phyloP scores from a whole-genome alignment of 2,113 vertebrate species.

The Elanoides forficatus region DNA sequence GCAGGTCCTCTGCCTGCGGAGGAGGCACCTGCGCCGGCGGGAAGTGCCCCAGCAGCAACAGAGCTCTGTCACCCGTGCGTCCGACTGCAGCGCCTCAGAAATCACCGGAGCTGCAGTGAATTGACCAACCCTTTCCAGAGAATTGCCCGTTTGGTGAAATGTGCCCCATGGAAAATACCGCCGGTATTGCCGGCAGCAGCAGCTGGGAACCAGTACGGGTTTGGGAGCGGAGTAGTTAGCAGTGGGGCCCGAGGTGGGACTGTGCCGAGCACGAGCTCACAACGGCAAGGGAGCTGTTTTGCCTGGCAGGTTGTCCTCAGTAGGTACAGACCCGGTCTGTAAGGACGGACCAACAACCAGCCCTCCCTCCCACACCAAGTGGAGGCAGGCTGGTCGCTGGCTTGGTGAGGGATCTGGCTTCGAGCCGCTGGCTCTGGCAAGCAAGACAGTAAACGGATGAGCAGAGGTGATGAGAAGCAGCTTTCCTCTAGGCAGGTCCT shows the following conservation, averaged over 20 bases:
- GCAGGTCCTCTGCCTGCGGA: background rate
- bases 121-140: background rate
- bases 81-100: background rate
- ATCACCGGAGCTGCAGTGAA: background rate
- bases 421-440: rapidly evolving
- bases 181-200: background rate
- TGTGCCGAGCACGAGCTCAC: background rate
- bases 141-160: background rate
- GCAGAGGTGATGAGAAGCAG: background rate
- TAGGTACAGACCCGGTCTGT: background rate
- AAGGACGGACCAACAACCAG: background rate
- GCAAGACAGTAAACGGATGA: background rate
- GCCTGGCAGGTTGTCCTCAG: background rate
- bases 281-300: background rate
- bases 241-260: background rate
- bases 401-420: background rate
- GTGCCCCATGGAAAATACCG: background rate
- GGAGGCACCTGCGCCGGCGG: background rate
- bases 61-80: background rate
- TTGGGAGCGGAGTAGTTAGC: background rate
- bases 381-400: background rate
- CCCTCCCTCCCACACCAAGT: rapidly evolving
- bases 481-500: background rate
- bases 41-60: background rate
- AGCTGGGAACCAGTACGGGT: rapidly evolving